Percentiles rank a stretch among this genome's conserved stretches.
Conservation (phyloP, 2,797 vertebrate species). For the Labeo calbasu region DNA sequence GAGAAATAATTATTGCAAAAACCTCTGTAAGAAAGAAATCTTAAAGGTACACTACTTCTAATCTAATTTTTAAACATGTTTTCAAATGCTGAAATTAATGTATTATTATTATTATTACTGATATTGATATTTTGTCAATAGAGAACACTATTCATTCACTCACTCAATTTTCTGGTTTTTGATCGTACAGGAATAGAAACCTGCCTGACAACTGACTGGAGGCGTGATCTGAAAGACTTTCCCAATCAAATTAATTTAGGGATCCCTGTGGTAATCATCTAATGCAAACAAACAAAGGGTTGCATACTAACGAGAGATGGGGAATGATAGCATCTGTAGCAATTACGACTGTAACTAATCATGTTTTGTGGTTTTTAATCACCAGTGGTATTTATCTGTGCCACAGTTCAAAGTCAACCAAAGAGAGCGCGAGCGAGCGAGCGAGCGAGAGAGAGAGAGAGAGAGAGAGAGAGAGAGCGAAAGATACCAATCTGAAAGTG, state of each 20-base stretch:
- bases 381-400: slow-evolving; percentile 1
- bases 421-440: not conserved
- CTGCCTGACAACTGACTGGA: too few species aligned
- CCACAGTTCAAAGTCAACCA: not conserved
- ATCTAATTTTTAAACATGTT: not conserved
- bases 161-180: not conserved
- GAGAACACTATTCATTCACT: not conserved
- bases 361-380: slow-evolving; percentile 1
- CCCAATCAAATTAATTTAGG: not conserved
- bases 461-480: slow-evolving; percentile 28
- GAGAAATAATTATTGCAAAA: not conserved
- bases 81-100: not conserved
- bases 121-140: not conserved
- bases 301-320: slow-evolving; percentile 3
- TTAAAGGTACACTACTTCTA: not conserved
- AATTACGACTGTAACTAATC: not conserved
- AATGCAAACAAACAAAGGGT: not conserved
- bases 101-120: not conserved
- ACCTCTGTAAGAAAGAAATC: not conserved
- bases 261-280: not conserved
- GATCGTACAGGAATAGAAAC: not conserved
- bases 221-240: not conserved
- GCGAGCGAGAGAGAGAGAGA: slow-evolving; percentile 20
- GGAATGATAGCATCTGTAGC: not conserved
- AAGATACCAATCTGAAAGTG: not conserved